phyloP scores from a whole-genome alignment of 2,888 invertebrate species.

The Pimpla rufipes region DNA sequence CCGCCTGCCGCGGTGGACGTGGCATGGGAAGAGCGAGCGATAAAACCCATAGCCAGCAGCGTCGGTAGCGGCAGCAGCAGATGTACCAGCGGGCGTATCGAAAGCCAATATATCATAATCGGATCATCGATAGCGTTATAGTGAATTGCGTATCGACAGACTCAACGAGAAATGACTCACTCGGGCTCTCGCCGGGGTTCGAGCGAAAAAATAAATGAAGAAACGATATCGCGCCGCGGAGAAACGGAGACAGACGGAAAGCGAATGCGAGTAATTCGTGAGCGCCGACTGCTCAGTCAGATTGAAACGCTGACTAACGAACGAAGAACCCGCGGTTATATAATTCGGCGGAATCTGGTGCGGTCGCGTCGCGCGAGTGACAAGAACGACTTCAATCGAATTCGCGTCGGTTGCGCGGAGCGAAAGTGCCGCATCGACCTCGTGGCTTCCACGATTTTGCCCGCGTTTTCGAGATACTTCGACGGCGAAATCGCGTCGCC shows the following conservation, averaged over 20 bases:
- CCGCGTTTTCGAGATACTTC: conserved; percentile 83
- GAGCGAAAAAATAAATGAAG: conserved; percentile 22
- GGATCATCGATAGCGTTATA: conserved; percentile 65
- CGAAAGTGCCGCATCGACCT: conserved; percentile 31
- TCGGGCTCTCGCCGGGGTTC: background rate
- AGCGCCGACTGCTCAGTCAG: conserved; percentile 12
- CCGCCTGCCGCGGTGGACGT: conserved; percentile 30
- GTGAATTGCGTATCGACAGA: conserved; percentile 58
- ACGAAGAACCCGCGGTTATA: conserved; percentile 33
- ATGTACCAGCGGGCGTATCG: conserved; percentile 58
- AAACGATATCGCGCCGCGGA: background rate
- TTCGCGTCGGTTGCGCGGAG: conserved; percentile 21
- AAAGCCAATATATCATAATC: conserved; percentile 67
- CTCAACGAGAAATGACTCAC: conserved; percentile 46
- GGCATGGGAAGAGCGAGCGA: conserved; percentile 27
- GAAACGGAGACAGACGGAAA: background rate
- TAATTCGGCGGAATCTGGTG: conserved; percentile 32
- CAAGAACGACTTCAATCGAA: conserved; percentile 46
- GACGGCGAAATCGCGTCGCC: background rate
- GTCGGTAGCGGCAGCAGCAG: conserved; percentile 38
- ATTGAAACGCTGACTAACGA: conserved; percentile 51
- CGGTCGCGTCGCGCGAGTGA: conserved; percentile 17
- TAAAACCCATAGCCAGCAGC: conserved; percentile 51
- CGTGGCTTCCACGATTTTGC: conserved; percentile 81
- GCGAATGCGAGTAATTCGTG: conserved; percentile 38